Evolutionary conservation across 2,113 vertebrate species (phyloP).

Genomic region (Grallaria varia): DNA sequence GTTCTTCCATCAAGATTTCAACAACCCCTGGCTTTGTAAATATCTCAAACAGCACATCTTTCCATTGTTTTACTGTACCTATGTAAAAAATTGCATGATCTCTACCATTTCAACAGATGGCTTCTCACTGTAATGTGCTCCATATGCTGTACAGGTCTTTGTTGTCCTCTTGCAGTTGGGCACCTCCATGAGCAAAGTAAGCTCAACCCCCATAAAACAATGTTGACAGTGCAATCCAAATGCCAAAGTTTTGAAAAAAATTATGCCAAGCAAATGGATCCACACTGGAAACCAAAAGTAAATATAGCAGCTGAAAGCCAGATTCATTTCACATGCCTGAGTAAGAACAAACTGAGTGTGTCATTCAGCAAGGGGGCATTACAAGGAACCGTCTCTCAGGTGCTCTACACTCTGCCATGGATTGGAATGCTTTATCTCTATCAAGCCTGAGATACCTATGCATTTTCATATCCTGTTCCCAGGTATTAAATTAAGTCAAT

Average conservation of each 20-base stretch:
- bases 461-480: background rate
- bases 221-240: background rate
- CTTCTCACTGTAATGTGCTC: background rate
- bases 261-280: background rate
- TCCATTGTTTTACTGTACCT: background rate
- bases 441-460: background rate
- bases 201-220: background rate
- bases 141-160: background rate
- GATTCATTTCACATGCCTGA: background rate
- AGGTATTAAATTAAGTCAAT: background rate
- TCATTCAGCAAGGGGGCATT: conserved; percentile 13
- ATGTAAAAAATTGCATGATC: background rate
- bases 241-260: background rate
- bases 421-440: background rate
- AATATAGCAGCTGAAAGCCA: background rate
- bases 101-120: conserved; percentile 29
- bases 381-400: background rate
- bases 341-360: conserved; percentile 15
- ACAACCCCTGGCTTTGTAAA: background rate
- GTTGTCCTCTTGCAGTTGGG: background rate
- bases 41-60: background rate
- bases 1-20: conserved; percentile 42
- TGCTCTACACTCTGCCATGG: background rate
- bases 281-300: background rate
- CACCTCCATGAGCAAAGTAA: background rate